Percentiles rank a stretch among this genome's conserved stretches.
Conservation (phyloP, 2,888 invertebrate genomes). For the Eustalomyia histrio region DNA sequence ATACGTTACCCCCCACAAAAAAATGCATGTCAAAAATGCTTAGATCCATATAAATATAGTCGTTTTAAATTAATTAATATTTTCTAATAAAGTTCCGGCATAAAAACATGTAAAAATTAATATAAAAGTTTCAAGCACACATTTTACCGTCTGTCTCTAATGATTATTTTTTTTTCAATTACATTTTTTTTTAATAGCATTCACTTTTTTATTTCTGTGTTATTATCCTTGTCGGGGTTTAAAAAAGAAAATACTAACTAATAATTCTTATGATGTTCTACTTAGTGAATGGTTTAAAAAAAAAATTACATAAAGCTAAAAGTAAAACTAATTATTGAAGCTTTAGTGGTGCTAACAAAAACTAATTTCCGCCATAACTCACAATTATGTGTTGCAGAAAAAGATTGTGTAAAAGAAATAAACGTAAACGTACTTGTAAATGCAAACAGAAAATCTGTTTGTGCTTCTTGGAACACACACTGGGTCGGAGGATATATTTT, state of each 20-base stretch:
- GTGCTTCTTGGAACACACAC: not conserved
- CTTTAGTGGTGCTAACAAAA: constrained; percentile 54
- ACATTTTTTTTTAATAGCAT: not conserved
- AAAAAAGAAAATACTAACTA: not conserved
- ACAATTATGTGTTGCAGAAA: constrained; percentile 31
- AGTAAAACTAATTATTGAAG: constrained; percentile 57
- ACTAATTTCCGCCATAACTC: constrained; percentile 58
- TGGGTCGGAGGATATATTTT: not conserved
- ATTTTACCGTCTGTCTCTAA: too few species aligned
- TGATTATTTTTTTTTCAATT: too few species aligned
- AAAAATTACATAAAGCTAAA: constrained; percentile 52
- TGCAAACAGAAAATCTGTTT: not conserved
- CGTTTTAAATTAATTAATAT: too few species aligned
- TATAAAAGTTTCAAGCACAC: too few species aligned
- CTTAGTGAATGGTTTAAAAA: constrained; percentile 39
- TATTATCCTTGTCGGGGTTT: not conserved
- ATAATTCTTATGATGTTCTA: constrained; percentile 23
- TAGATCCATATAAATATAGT: too few species aligned
- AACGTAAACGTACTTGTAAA: not conserved
- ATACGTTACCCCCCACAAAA: too few species aligned
- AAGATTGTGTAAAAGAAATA: not conserved
- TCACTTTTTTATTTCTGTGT: not conserved
- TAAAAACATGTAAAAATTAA: too few species aligned
- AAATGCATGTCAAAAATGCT: too few species aligned
- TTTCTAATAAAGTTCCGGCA: too few species aligned